A percentile compares a stretch with the other conserved stretches of the same genome.
Evolutionary conservation across 2,113 vertebrate species (phyloP).

Genomic region (Gila orcuttii): DNA sequence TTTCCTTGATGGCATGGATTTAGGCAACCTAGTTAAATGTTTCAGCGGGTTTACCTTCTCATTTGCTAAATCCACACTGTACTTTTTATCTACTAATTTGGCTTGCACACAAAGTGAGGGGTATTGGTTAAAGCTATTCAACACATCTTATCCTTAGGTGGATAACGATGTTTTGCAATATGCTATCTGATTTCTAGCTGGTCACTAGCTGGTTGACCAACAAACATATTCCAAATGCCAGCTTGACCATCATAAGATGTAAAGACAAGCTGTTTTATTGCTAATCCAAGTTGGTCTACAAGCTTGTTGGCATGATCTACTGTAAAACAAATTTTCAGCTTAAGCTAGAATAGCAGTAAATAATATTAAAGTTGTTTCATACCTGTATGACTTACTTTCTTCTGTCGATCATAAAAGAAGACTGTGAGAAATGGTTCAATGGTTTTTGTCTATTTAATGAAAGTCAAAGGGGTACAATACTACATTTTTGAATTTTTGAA

Average conservation of each 20-base stretch:
- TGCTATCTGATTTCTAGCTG: neutral
- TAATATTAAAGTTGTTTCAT: neutral
- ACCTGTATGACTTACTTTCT: neutral
- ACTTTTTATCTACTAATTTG: conserved; percentile 35
- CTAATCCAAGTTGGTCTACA: neutral
- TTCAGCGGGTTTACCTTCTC: conserved; percentile 49
- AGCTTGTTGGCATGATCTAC: neutral
- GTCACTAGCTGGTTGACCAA: neutral
- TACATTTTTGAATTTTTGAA: neutral
- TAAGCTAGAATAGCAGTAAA: neutral
- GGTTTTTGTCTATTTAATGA: neutral
- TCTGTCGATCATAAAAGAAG: neutral
- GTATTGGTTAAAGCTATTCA: neutral
- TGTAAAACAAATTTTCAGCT: neutral
- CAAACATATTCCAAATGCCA: neutral
- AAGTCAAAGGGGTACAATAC: neutral
- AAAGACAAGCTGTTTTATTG: neutral
- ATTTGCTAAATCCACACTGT: conserved; percentile 36
- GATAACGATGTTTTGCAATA: neutral
- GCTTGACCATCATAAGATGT: neutral
- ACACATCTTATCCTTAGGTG: neutral
- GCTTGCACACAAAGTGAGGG: conserved; percentile 43
- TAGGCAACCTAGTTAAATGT: conserved; percentile 28
- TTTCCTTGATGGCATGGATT: conserved; percentile 22
- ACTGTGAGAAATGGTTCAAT: neutral